Evolutionary conservation across 2,797 vertebrate species (phyloP).

Genomic region (Eremophila alpestris): DNA sequence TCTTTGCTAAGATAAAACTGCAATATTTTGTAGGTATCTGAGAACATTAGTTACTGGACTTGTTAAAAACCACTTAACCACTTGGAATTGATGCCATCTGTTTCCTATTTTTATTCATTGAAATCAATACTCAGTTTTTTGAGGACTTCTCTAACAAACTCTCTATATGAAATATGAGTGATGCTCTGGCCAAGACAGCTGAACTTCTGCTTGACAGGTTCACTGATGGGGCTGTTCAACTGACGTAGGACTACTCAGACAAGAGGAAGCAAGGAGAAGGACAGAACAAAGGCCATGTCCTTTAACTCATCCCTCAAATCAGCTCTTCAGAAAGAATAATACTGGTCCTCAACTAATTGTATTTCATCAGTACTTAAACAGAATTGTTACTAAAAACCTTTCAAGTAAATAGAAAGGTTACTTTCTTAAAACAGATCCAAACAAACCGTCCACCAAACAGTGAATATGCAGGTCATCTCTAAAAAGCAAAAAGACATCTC

Average conservation of each 20-base stretch:
- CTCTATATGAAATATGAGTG: not conserved
- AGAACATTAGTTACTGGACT: slow-evolving; percentile 27
- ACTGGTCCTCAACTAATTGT: not conserved
- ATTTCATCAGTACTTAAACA: not conserved
- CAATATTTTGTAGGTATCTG: slow-evolving; percentile 23
- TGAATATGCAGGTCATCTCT: not conserved
- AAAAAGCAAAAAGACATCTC: not conserved
- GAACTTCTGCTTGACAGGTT: not conserved
- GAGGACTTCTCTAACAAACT: not conserved
- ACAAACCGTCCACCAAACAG: not conserved
- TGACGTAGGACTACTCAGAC: not conserved
- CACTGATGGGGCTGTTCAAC: not conserved
- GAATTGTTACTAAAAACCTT: not conserved
- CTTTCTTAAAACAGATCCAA: not conserved
- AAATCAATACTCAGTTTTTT: not conserved
- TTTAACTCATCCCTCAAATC: not conserved
- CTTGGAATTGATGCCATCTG: slow-evolving; percentile 12
- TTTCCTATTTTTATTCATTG: slow-evolving; percentile 29
- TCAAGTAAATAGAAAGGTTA: not conserved
- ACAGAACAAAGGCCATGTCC: not conserved
- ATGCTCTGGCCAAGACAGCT: not conserved
- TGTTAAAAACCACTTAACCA: slow-evolving; percentile 38
- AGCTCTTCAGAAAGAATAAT: not conserved
- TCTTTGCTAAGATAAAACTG: slow-evolving; percentile 38
- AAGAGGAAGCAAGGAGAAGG: not conserved